Evolutionary conservation across 2,113 vertebrate genomes (phyloP).

Genomic region (Amphilophus citrinellus): DNA sequence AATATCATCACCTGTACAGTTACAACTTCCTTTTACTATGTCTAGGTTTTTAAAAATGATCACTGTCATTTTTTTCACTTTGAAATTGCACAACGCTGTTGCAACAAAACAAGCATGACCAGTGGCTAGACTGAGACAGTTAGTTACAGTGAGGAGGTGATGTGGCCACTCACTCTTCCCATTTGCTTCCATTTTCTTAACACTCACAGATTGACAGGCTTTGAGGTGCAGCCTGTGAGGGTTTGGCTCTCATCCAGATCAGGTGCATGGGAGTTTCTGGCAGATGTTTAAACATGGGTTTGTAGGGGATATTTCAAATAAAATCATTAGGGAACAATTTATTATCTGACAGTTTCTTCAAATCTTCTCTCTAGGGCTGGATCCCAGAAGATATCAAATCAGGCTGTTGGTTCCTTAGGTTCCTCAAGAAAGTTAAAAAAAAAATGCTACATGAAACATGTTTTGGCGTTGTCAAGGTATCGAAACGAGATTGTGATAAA

Average conservation of each 20-base stretch:
- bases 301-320: no score
- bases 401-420: not conserved
- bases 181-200: not conserved
- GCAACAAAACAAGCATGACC: not conserved
- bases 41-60: no score
- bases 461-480: not conserved
- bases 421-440: not conserved
- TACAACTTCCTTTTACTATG: no score
- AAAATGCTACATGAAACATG: not conserved
- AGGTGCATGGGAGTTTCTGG: not conserved
- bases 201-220: no score
- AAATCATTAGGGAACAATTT: no score
- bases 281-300: not conserved
- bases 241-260: not conserved
- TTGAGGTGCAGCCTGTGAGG: not conserved
- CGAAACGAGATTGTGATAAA: not conserved
- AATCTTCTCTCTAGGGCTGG: not conserved
- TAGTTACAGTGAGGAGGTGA: not conserved
- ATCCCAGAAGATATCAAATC: not conserved
- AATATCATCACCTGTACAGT: not conserved
- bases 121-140: not conserved
- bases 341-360: not conserved
- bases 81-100: not conserved
- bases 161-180: not conserved
- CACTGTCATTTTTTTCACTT: not conserved